phyloP scores from a whole-genome alignment of 2,113 vertebrate genomes.

The Rutilus rutilus region DNA sequence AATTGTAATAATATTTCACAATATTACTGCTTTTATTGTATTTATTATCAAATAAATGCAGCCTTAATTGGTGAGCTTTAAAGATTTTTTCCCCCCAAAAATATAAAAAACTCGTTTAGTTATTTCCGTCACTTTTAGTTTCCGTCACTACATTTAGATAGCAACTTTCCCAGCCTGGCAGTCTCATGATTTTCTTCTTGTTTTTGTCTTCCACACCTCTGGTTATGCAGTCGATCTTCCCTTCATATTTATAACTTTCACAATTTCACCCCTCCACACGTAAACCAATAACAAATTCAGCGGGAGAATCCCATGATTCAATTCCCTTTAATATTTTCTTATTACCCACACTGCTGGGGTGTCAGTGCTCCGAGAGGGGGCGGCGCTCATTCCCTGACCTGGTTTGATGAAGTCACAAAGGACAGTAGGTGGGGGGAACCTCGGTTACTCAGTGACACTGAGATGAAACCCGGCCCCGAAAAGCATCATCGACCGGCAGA shows the following conservation, averaged over 20 bases:
- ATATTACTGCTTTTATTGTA: background rate
- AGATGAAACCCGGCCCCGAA: constrained; percentile 33
- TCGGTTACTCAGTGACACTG: background rate
- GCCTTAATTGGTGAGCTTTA: background rate
- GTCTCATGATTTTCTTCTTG: constrained; percentile 1
- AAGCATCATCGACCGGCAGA: constrained; percentile 10
- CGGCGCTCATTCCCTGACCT: constrained; percentile 37
- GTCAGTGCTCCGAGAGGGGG: background rate
- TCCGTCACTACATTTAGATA: background rate
- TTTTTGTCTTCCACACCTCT: background rate
- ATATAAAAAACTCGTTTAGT: background rate
- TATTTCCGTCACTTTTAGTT: background rate
- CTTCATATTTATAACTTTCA: constrained; percentile 51
- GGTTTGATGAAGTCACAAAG: constrained; percentile 51
- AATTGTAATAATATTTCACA: background rate
- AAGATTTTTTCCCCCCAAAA: background rate
- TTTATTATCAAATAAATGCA: background rate
- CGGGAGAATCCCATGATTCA: constrained; percentile 47
- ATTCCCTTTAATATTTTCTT: constrained; percentile 59
- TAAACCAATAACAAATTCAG: constrained; percentile 56
- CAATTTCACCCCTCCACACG: constrained; percentile 42
- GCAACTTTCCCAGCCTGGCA: background rate
- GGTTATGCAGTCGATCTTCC: constrained; percentile 19
- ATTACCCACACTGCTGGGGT: constrained; percentile 49
- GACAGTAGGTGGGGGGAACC: constrained; percentile 22